phyloP scores from a whole-genome alignment of 2,888 invertebrate genomes.

The Agrilus mali region DNA sequence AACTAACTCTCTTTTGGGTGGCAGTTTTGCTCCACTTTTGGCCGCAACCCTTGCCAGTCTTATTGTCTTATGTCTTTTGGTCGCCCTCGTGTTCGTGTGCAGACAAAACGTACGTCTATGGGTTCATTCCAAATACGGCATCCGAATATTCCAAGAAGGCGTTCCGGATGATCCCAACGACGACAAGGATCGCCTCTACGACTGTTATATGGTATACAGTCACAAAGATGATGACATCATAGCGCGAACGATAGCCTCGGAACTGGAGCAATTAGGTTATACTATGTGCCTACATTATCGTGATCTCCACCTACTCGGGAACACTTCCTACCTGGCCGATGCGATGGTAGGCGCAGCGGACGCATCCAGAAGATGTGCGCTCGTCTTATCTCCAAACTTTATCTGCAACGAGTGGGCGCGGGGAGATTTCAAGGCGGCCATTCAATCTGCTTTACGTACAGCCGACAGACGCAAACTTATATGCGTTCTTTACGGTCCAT shows the following conservation, averaged over 20 bases:
- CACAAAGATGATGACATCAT: slow-evolving; percentile 64
- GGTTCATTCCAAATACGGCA: slow-evolving; percentile 67
- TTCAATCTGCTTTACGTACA: slow-evolving; percentile 63
- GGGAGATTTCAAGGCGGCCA: slow-evolving; percentile 68
- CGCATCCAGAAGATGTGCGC: slow-evolving; percentile 58
- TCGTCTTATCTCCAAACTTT: slow-evolving; percentile 70
- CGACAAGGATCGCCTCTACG: slow-evolving; percentile 46
- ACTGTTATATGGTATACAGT: slow-evolving; percentile 81
- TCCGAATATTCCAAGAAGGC: slow-evolving; percentile 56
- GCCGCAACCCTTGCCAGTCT: slow-evolving; percentile 58
- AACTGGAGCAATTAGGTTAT: slow-evolving; percentile 59
- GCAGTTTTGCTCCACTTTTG: slow-evolving; percentile 62
- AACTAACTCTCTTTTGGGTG: slow-evolving; percentile 51
- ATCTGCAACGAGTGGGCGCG: slow-evolving; percentile 73
- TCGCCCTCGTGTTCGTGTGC: slow-evolving; percentile 59
- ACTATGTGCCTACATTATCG: slow-evolving; percentile 57
- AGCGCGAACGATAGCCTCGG: slow-evolving; percentile 55
- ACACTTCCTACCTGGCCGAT: slow-evolving; percentile 48
- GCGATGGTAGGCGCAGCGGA: slow-evolving; percentile 50
- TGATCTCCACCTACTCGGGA: slow-evolving; percentile 45
- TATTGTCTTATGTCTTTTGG: slow-evolving; percentile 54
- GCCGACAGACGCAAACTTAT: slow-evolving; percentile 48
- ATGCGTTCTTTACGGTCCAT: slow-evolving; percentile 50
- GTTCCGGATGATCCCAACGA: slow-evolving; percentile 37
- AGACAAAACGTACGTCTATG: slow-evolving; percentile 66